Evolutionary conservation across 2,797 vertebrate genomes (phyloP).

Genomic region (Poeciliopsis turneri): DNA sequence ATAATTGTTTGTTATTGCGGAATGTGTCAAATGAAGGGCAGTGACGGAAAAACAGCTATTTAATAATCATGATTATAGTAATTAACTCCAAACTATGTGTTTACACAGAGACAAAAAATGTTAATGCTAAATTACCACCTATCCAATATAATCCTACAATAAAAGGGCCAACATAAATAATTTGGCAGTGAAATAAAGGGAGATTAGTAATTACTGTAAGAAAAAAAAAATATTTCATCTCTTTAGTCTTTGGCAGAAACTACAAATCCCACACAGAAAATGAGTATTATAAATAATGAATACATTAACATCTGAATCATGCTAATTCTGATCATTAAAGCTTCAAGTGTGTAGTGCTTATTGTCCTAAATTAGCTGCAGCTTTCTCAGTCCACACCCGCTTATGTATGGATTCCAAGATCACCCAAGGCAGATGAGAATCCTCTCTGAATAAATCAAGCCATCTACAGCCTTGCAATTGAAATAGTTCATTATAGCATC

Average conservation of each 20-base stretch:
- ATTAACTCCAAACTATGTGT: conserved; percentile 4
- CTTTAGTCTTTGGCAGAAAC: conserved; percentile 46
- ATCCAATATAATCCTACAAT: conserved; percentile 4
- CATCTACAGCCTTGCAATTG: conserved; percentile 31
- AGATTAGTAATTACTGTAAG: conserved; percentile 34
- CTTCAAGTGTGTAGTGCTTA: conserved; percentile 35
- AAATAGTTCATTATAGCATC: conserved; percentile 7
- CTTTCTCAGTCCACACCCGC: conserved; percentile 50
- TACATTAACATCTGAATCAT: conserved; percentile 48
- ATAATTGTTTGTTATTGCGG: conserved; percentile 23
- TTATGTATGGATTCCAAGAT: conserved; percentile 46
- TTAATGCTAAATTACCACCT: conserved; percentile 14
- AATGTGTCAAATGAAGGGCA: conserved; percentile 43
- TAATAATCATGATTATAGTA: conserved; percentile 9
- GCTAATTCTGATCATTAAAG: conserved; percentile 52
- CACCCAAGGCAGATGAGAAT: conserved; percentile 37
- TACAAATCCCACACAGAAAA: conserved; percentile 25
- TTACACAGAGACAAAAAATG: conserved; percentile 4
- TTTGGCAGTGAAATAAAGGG: conserved; percentile 31
- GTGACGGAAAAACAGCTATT: conserved; percentile 5
- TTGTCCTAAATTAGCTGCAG: conserved; percentile 49
- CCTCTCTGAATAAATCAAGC: conserved; percentile 29
- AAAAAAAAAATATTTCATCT: conserved; percentile 33
- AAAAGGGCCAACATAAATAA: conserved; percentile 16
- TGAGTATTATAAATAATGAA: conserved; percentile 50